Evolutionary conservation across 1,140 invertebrate species (phyloP), one percentile per base, ranked within the genome.

Genomic region (Panulirus ornatus): DNA sequence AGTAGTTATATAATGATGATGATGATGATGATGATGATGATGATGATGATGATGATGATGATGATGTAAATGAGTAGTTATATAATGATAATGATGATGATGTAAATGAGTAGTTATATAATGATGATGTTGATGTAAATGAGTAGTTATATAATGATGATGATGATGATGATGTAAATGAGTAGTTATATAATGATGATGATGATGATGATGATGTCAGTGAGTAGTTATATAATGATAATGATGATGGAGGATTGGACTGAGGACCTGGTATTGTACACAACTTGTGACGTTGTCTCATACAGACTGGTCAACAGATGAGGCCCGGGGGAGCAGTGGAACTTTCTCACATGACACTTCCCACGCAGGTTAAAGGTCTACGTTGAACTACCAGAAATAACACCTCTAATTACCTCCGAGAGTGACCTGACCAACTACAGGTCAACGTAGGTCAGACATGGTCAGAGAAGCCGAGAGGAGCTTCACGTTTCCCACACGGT

Each of bases 21-120:
- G 70, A 73, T 34, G 70, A 73, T 22, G 63, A 70, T 27, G 22
- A 70, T 11, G n/a, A 70, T 30, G 66, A 70, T n/a, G 66, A 70
- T 1, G 66, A 8, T 1, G n/a, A n/a, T n/a, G 1, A 70, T n/a
- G n/a, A 70, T 11, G 22, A 58, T n/a, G n/a, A n/a, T n/a, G 66
- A 70, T n/a, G 3, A 70, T n/a, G 66, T 30, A 34, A 34, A 70
- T n/a, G 66, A 70, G 66, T n/a, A 70, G 66, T n/a, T 30, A 34
- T n/a, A 70, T n/a, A 70, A 66, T 6, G 51, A 58, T 11, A 22
- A 22, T 11, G 22, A 22, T 11, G 51, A 58, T 11, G 51, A 58
- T 11, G 22, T 11, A 58, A 58, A 58, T 11, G 51, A 58, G 51
- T 11, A 58, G 22, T 11, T 58, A 22, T 11, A 58, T 11, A 11